phyloP scores from a whole-genome alignment of 2,797 vertebrate genomes.

The Acrossocheilus fasciatus region DNA sequence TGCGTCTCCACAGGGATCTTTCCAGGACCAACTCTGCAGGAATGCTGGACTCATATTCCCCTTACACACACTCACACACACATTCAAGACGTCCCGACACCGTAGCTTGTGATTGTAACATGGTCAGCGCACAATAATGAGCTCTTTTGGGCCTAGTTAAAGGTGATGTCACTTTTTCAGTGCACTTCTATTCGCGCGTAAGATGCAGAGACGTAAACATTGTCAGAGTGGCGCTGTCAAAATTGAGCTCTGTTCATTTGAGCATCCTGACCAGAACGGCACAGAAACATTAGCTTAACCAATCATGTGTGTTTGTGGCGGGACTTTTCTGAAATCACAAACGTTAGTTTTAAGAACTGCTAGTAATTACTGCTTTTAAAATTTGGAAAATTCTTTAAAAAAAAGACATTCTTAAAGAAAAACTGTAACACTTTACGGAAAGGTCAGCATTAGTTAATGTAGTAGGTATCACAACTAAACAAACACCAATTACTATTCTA shows the following conservation, averaged over 20 bases:
- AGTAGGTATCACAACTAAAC: background rate
- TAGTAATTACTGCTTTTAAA: background rate
- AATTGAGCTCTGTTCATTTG: background rate
- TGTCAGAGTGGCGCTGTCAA: background rate
- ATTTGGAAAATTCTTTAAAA: background rate
- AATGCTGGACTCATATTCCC: constrained; percentile 56
- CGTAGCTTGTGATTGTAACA: background rate
- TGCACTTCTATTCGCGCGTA: background rate
- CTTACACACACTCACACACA: constrained; percentile 30
- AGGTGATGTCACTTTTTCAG: background rate
- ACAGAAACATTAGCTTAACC: background rate
- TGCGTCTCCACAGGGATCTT: constrained; percentile 67
- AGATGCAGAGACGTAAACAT: background rate
- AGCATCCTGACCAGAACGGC: background rate
- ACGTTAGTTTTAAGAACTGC: background rate
- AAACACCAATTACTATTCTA: background rate
- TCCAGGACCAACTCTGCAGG: constrained; percentile 61
- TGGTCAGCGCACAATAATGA: background rate
- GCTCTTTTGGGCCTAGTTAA: constrained; percentile 21
- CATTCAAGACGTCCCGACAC: constrained; percentile 13
- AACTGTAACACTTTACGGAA: background rate
- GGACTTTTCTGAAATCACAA: background rate
- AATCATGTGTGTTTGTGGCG: background rate
- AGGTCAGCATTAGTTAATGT: background rate
- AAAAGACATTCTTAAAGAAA: background rate